These are phyloP conservation scores for Lonchura striata DNA, from an alignment of 2,113 vertebrate species.

Conservation along the genomic window DNA sequence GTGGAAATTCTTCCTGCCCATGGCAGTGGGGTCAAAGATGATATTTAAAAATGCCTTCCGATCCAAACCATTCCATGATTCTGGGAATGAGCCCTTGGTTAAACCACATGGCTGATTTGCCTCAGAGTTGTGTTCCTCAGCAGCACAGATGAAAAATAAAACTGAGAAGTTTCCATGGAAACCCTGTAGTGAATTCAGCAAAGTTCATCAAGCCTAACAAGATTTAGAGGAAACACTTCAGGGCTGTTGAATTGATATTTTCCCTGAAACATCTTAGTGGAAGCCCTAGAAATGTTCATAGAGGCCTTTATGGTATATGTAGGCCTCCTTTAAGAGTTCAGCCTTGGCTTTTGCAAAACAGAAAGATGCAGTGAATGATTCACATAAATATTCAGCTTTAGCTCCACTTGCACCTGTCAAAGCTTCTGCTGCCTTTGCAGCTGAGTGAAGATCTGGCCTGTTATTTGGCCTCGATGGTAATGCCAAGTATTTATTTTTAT, in stretches of 20 bases:
- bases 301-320: neutral
- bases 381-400: neutral
- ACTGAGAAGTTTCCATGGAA: slow-evolving; percentile 27
- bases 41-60: neutral
- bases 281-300: neutral
- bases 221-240: neutral
- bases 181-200: slow-evolving; percentile 1
- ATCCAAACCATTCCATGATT: neutral
- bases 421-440: neutral
- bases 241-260: neutral
- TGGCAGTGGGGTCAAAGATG: rapidly evolving
- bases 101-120: neutral
- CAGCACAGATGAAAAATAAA: neutral
- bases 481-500: neutral
- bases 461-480: neutral
- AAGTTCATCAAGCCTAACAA: slow-evolving; percentile 42
- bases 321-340: neutral
- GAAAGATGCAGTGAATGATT: neutral
- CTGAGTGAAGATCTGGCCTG: neutral
- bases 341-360: neutral
- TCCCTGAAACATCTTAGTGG: neutral
- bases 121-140: neutral
- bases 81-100: neutral
- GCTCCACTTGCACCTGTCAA: neutral
- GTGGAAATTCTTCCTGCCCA: neutral